Base-by-base conservation (phyloP, 2,888 invertebrate genomes). In the Polydrusus tereticollis region DNA sequence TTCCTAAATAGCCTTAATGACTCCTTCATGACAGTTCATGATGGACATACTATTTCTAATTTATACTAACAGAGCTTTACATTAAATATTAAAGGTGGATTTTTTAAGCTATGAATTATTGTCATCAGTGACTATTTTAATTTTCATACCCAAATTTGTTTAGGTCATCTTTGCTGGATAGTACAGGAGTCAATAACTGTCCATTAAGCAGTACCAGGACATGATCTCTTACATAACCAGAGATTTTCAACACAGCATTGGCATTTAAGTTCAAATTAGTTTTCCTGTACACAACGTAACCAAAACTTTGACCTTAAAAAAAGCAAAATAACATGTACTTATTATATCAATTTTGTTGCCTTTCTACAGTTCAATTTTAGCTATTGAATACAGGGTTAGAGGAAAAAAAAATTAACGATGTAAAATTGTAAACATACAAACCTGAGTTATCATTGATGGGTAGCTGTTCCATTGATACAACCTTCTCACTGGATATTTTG, bases 301-400 rank as follows among this genome's bases (percentile, higher is more conserved):
- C 90, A 76, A 86, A 88, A 63, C 86, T 86, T 82, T 90, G 90
- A 2, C 89, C 89, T 79, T 94, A 58, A 78, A 83, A 77, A 12
- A 12, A 23, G 10, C 7, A 45, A 52, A 52, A 14, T 20, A 12
- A 52, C 14, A 14, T 52, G 2, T 7, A 16, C 16, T 6, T 18
- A 7, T 7, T 16, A 3, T 45, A 2, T 4, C 1, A 23, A 50
- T 52, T 23, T 23, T 23, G 12, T 23, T 52, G 2, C 14, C 14
- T 52, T n/a, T 55, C 6, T 26, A n/a, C 3, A 55, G 16, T 26
- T 41, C n/a, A n/a, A n/a, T n/a, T n/a, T n/a, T n/a, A n/a, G n/a
- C n/a, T n/a, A n/a, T n/a, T n/a, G n/a, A n/a, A n/a, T n/a, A n/a
- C n/a, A n/a, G n/a, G n/a, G n/a, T n/a, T n/a, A n/a, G n/a, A n/a